Percentiles rank a stretch among this genome's conserved stretches.
Evolutionary conservation across 2,888 invertebrate species (phyloP).

Genomic region (Tachystola acroxantha): DNA sequence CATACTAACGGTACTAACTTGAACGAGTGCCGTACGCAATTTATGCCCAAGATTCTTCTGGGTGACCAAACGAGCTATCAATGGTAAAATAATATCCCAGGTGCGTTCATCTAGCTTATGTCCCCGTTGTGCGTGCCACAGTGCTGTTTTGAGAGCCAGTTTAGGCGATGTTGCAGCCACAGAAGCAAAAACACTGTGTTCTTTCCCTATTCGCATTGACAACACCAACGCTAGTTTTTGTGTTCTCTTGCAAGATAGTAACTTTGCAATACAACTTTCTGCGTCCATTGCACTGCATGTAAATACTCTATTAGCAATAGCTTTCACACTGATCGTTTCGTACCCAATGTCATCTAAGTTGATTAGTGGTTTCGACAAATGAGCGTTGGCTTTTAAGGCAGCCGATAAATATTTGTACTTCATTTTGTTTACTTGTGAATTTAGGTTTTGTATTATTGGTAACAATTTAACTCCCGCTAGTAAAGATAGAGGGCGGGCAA

Average conservation of each 20-base stretch:
- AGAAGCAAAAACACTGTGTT: constrained; percentile 20
- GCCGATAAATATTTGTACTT: constrained; percentile 21
- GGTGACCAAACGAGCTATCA: constrained; percentile 24
- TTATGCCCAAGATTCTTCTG: constrained; percentile 10
- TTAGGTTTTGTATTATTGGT: constrained; percentile 11
- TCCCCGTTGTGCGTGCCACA: constrained; percentile 20
- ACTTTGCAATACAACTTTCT: constrained; percentile 20
- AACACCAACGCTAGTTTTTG: constrained; percentile 32
- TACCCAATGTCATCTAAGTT: constrained; percentile 32
- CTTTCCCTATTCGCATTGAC: constrained; percentile 24
- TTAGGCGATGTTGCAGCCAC: constrained; percentile 30
- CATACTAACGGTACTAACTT: constrained; percentile 16
- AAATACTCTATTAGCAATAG: constrained; percentile 34
- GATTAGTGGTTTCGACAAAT: constrained; percentile 31
- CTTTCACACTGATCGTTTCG: constrained; percentile 37
- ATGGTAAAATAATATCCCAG: constrained; percentile 37
- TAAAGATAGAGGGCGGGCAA: constrained; percentile 20
- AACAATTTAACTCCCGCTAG: neutral
- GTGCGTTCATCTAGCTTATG: constrained; percentile 19
- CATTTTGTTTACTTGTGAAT: constrained; percentile 13
- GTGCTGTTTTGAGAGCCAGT: constrained; percentile 30
- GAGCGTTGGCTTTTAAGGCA: constrained; percentile 36
- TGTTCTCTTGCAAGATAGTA: constrained; percentile 33
- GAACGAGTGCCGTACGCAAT: constrained; percentile 6
- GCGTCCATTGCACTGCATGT: constrained; percentile 26